Percentiles rank a stretch among this genome's conserved stretches.
Evolutionary conservation across 1,140 invertebrate genomes (phyloP).

Genomic region (Metopolophium dirhodum): DNA sequence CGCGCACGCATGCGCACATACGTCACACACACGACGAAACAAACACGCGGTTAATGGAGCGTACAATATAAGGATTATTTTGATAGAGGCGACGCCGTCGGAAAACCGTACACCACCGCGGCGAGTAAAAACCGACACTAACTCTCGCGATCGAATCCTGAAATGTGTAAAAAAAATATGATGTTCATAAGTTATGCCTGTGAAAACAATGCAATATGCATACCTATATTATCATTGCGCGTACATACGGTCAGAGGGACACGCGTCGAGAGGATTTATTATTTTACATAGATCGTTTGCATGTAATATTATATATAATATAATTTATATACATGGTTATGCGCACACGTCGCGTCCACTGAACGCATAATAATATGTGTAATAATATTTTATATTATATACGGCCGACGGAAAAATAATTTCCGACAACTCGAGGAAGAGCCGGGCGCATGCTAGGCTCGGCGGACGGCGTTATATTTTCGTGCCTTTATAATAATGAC

Average conservation of each 20-base stretch:
- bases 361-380: not conserved
- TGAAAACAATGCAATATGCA: not conserved
- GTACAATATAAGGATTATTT: conserved; percentile 15
- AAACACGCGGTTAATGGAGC: not conserved
- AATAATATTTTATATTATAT: not conserved
- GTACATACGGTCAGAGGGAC: not conserved
- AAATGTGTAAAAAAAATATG: not conserved
- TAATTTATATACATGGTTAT: not conserved
- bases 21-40: not conserved
- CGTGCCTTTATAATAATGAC: not conserved
- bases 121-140: not conserved
- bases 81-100: not conserved
- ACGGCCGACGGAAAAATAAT: not conserved
- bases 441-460: not conserved
- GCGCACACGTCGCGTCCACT: not conserved
- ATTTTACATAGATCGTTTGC: not conserved
- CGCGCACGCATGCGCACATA: not conserved
- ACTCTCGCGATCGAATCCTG: not conserved
- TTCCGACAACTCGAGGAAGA: not conserved
- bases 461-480: not conserved
- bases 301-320: not conserved
- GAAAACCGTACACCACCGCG: not conserved
- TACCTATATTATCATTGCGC: not conserved
- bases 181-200: not conserved
- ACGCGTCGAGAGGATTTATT: not conserved